These are phyloP conservation scores for Podargus strigoides DNA, from an alignment of 2,797 vertebrate genomes.

Conservation along the genomic window DNA sequence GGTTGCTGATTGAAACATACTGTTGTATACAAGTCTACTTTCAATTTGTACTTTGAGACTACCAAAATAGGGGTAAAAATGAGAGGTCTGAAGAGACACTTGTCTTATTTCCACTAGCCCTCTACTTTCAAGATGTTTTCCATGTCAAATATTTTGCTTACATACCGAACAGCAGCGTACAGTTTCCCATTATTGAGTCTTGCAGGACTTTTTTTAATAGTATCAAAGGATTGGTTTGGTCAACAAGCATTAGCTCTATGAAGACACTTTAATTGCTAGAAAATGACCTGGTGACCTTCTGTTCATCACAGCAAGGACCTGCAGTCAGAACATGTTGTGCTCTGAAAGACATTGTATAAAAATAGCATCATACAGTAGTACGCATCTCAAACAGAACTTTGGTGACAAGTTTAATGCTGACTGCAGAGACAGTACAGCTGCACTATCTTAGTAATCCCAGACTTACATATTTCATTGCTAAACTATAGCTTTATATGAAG, in stretches of 20 bases:
- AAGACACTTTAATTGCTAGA: not conserved
- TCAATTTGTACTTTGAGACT: not conserved
- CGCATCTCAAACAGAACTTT: not conserved
- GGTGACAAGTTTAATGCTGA: not conserved
- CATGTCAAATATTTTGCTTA: not conserved
- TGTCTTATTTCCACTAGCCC: not conserved
- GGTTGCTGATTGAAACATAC: not conserved
- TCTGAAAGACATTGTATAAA: not conserved
- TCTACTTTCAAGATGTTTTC: not conserved
- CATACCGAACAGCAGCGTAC: not conserved
- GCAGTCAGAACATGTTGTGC: not conserved
- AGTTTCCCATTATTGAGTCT: not conserved
- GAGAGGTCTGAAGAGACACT: not conserved
- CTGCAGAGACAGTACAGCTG: not conserved
- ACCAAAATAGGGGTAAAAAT: not conserved
- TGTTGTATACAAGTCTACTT: not conserved
- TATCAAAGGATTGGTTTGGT: not conserved
- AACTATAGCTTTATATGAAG: not conserved
- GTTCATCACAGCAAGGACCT: not conserved
- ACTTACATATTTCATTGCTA: not conserved
- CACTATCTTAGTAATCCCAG: not conserved
- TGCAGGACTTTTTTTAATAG: not conserved
- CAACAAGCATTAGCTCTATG: not conserved
- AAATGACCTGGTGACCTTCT: not conserved
- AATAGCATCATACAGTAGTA: not conserved